A percentile compares a stretch with the other conserved stretches of the same genome.
Conservation (phyloP, 23 tunicate genomes). For the Clavelina lepadiformis region DNA sequence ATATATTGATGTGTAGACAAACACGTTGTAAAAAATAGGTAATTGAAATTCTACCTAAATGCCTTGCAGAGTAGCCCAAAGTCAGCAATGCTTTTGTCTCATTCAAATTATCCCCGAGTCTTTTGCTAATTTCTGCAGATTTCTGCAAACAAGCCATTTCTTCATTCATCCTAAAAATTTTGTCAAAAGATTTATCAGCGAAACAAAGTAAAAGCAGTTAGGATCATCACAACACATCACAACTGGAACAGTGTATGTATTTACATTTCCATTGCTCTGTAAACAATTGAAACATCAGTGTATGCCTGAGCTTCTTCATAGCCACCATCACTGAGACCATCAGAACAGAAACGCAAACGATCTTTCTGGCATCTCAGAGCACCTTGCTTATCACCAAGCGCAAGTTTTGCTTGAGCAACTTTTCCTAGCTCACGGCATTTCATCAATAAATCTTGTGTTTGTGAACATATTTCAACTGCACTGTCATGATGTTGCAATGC, state of each 20-base stretch:
- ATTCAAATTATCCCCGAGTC: constrained; percentile 8
- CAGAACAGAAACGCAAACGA: constrained; percentile 26
- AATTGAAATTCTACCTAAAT: constrained; percentile 16
- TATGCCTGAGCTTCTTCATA: constrained; percentile 51
- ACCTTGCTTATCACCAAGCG: constrained; percentile 35
- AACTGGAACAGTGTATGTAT: neutral
- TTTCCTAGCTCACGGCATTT: constrained; percentile 59
- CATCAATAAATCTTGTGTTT: constrained; percentile 17
- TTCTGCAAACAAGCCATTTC: constrained; percentile 50
- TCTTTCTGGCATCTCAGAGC: constrained; percentile 46
- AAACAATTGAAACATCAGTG: constrained; percentile 45
- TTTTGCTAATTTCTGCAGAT: constrained; percentile 32
- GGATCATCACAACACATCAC: neutral
- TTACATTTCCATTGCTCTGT: constrained; percentile 52
- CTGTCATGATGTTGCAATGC: constrained; percentile 43
- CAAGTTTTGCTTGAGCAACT: constrained; percentile 17
- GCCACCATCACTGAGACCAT: constrained; percentile 29
- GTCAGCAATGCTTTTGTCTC: constrained; percentile 35
- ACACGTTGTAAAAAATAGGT: neutral
- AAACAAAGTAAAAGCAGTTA: neutral
- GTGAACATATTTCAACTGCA: constrained; percentile 16
- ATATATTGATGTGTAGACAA: too few species aligned
- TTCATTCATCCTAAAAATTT: constrained; percentile 18
- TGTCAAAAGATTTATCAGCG: neutral
- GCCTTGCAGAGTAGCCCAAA: constrained; percentile 48